Percentiles rank a stretch among this genome's conserved stretches.
Evolutionary conservation across 92 coral and sea anemone species (phyloP).

Genomic region (Zoanthus gigantus): DNA sequence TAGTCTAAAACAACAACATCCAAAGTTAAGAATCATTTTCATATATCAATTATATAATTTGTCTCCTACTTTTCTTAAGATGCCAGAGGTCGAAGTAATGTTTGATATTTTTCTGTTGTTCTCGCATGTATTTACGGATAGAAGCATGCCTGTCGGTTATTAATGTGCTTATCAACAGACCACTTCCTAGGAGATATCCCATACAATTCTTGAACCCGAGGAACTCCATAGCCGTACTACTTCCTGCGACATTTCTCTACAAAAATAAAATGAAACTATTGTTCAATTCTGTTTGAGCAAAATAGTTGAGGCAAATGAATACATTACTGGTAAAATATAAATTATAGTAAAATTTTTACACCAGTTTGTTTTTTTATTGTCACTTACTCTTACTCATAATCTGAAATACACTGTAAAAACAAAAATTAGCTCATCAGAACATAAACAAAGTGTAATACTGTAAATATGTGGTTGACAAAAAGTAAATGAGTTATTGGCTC

Average conservation of each 20-base stretch:
- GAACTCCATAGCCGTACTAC: constrained; percentile 49
- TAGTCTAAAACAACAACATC: neutral
- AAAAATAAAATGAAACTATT: constrained; percentile 26
- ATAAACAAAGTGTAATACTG: neutral
- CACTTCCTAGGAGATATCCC: constrained; percentile 51
- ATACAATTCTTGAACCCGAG: constrained; percentile 67
- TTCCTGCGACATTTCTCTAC: constrained; percentile 69
- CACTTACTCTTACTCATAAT: neutral
- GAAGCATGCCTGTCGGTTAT: constrained; percentile 68
- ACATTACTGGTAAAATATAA: neutral
- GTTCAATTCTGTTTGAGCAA: neutral
- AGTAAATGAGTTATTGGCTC: neutral
- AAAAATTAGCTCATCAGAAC: neutral
- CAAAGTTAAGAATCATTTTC: neutral
- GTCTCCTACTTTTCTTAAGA: constrained; percentile 61
- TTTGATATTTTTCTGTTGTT: constrained; percentile 52
- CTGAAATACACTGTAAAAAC: neutral
- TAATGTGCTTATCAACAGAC: constrained; percentile 28
- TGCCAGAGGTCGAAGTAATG: constrained; percentile 81
- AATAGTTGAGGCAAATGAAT: neutral
- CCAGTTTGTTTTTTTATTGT: neutral
- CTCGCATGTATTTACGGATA: constrained; percentile 63
- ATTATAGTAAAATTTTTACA: neutral
- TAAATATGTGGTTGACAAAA: neutral
- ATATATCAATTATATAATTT: neutral